Evolutionary conservation across 2,113 vertebrate species (phyloP), one percentile per base, ranked within the genome.

Genomic region (Stegastes partitus): DNA sequence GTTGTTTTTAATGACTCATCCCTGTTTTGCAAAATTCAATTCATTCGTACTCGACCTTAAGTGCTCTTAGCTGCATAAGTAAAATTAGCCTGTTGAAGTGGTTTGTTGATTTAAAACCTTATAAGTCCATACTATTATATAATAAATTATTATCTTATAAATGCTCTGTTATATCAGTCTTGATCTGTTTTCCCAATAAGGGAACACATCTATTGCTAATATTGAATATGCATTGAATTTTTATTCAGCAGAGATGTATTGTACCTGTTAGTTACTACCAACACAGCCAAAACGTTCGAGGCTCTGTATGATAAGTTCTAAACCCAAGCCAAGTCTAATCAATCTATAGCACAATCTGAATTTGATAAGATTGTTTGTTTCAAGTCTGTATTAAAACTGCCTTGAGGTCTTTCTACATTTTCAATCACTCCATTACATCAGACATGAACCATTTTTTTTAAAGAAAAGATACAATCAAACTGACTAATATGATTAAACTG

Each of bases 331-430:
- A 59, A 42, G 55, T 57, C 15, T 34, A 34, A 76, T 45, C 28
- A 14, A 14, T 62, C 39, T 56, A 0, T 15, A 53, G 19, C 37
- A 3, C 12, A 77, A 42, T 50, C 25, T 68, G 25, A 21, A 64
- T 21, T 37, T 65, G 37, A 69, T 42, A 42, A 70, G 21, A 26
- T 5, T 44, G 25, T 34, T 56, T 78, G 6, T 70, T 39, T 73
- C 5, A 56, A 26, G 77, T 21, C 22, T 42, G 21, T 47, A 70
- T 76, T n/a, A 63, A 78, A 79, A 28, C 19, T 59, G 26, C 47
- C 54, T 77, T 62, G 23, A 66, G 31, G 26, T 39, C n/a, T 55
- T 47, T 83, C 23, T 8, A 21, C 15, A 63, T 69, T 73, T 65
- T 21, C 44, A 76, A 62, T 66, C 9, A 54, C 61, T 12, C 26